Evolutionary conservation across 2,113 vertebrate species (phyloP), one percentile per base, ranked within the genome.

Genomic region (Mirza zaza): DNA sequence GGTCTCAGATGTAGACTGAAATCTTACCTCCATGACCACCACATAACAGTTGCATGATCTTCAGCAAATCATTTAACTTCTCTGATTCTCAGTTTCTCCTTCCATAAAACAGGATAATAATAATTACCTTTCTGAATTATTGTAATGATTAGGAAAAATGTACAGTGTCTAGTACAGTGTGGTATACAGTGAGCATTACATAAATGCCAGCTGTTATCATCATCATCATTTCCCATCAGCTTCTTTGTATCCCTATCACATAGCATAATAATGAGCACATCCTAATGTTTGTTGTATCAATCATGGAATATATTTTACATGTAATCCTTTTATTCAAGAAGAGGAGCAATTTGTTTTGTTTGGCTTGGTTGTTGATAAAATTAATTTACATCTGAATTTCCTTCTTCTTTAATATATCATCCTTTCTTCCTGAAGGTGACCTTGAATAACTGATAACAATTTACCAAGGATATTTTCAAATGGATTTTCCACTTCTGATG

Each of bases 341-440:
- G 20, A 89, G 84, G 50, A 21, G 3, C 21, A 34, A 59, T 76
- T 61, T 89, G 55, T 73, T 76, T 90, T n/a, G 32, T 52, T 85
- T 65, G 88, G 68, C 59, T 42, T 84, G 67, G 23, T 27, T 95
- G 89, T 85, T 91, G 68, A 73, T 42, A 79, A 94, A 92, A 91
- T 55, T 29, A 8, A 34, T 79, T 79, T 91, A 70, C 82, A 52
- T 39, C 52, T 39, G 86, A 59, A 36, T 86, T 48, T 92, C 10
- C 34, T 87, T 59, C 59, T 92, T 17, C 59, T 57, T 63, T 36
- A 3, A 2, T 4, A 3, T 3, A 8, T 39, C n/a, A 48, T 48
- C 23, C 42, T 42, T n/a, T 7, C 42, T 14, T 89, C 75, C 45
- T 39, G 10, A 42, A 79, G 42, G 27, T 17, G 32, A 11, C 32